Evolutionary conservation across 2,113 vertebrate species (phyloP).

Genomic region (Podarcis muralis): DNA sequence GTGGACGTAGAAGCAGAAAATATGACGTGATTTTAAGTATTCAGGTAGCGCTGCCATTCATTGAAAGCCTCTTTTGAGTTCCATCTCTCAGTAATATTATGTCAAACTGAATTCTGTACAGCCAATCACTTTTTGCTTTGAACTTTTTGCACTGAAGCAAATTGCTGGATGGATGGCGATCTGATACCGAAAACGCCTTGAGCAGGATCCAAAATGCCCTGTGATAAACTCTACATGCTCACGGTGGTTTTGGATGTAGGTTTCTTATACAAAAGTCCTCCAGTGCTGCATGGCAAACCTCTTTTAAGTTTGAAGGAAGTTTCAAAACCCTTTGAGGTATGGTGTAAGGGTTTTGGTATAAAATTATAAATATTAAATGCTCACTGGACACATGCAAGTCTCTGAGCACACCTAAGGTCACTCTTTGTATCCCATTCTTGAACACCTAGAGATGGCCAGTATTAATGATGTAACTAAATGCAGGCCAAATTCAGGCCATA

Average conservation of each 20-base stretch:
- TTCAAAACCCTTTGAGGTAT: neutral
- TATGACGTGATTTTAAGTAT: conserved; percentile 8
- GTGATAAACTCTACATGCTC: neutral
- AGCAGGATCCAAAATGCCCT: neutral
- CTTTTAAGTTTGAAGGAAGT: neutral
- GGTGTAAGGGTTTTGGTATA: neutral
- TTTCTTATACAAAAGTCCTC: neutral
- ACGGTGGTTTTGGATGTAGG: neutral
- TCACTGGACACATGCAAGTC: neutral
- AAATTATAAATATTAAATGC: neutral
- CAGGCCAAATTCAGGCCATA: neutral
- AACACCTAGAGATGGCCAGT: conserved; percentile 15
- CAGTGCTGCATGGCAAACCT: neutral
- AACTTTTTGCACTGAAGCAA: neutral
- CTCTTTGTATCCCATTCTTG: neutral
- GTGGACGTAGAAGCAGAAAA: conserved; percentile 24
- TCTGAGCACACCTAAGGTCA: neutral
- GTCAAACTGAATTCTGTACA: neutral
- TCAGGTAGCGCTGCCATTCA: conserved; percentile 21
- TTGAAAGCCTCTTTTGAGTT: conserved; percentile 24
- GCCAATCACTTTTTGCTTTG: neutral
- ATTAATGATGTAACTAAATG: neutral
- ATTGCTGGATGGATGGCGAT: neutral
- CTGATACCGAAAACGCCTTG: neutral
- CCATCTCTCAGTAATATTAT: neutral